Evolutionary conservation across 2,797 vertebrate genomes (phyloP), one percentile per base, ranked within the genome.

Genomic region (Argentina silus): DNA sequence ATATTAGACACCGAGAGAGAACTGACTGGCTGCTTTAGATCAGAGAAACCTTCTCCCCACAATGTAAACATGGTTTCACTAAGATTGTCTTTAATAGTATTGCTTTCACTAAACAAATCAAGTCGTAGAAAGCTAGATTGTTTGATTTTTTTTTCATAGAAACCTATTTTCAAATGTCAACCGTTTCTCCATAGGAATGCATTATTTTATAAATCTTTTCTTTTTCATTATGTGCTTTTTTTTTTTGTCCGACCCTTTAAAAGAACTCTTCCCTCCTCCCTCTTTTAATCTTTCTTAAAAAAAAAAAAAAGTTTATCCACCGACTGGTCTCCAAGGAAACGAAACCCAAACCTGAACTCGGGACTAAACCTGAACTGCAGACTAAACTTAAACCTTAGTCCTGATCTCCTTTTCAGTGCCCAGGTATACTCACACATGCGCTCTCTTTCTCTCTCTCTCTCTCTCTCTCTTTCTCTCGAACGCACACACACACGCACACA

Each of bases 61-160:
- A 90, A 92, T 95, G 94, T 95, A 95, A 95, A 95, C 94, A 95
- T 92, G 91, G 83, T 92, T 93, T 93, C 91, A 91, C 89, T 90
- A 92, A 86, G 94, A 95, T 95, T 95, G 94, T 95, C 94, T 75
- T 91, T 88, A 87, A 85, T 81, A 90, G 91, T 94, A 93, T 94
- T 93, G 91, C 93, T 93, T 94, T 93, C 92, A 89, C 87, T 89
- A 90, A 88, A 93, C 91, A 85, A 90, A 92, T 89, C 89, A 90
- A 86, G 92, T 91, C 90, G 91, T 89, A 92, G 93, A 94, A 94
- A 94, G 93, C 93, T 93, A 92, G 92, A 94, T 94, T 94, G 90
- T 90, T 92, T 88, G 59, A 36, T 36, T 36, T 36, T 36, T 36
- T 36, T 78, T 66, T 62, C 57, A 27, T 87, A 91, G 83, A 89